Base-by-base conservation (phyloP, 2,888 invertebrate species). In the Leucoptera coffeella region DNA sequence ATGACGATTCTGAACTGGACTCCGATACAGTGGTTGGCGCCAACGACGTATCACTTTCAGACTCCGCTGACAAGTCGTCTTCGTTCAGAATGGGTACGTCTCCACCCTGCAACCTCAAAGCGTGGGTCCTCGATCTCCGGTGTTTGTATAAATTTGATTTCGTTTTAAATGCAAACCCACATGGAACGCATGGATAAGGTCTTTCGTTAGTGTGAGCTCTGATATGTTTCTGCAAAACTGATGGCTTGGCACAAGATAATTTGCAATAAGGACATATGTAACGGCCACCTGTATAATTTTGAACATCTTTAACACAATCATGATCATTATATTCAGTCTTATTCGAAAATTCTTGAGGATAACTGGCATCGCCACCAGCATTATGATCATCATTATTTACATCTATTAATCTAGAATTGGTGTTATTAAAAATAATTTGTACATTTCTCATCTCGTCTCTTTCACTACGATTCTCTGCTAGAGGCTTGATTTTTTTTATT, bases 101-200 rank as follows among this genome's bases (percentile, higher is more conserved):
- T 35, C 73, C 61, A 34, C 80, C 80, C 43, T 80, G 79, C 40
- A 75, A 58, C 43, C 82, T 75, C 36, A 81, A 65, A 26, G 77
- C 75, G 45, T 85, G 85, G 22, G 85, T 77, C 39, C 83, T 74
- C 25, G 84, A 84, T 54, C 86, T 75, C 54, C 85, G 81, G 59
- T 92, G 92, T 57, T 93, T 93, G 54, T 90, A 92, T 38, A 92
- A 75, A 59, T 93, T 93, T 42, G 91, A 91, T 56, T 89, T 88
- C 12, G 93, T 93, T 62, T 93, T 93, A 67, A 93, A 93, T 42
- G 90, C 86, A 61, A 92, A 88, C 37, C 89, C 89, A 58, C 92
- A 93, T 37, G 85, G 82, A 42, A 77, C 73, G 64, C 92, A 93
- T 14, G 92, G 92, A 67, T 83, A 93, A 30, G 92, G 92, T 42